Base-by-base conservation (phyloP, 2,888 invertebrate genomes). In the Operophtera brumata region DNA sequence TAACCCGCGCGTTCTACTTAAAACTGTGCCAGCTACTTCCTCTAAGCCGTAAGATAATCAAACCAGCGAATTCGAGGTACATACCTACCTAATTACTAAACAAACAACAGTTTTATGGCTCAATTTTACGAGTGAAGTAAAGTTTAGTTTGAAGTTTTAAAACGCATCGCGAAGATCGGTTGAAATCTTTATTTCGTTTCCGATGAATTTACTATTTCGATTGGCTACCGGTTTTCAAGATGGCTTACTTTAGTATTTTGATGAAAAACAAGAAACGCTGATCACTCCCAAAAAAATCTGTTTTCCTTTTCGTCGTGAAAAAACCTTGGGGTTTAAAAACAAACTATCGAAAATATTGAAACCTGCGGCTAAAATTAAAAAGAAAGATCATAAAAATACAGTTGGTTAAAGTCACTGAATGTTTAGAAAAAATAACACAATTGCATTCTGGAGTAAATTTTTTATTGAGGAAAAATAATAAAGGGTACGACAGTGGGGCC, bases 401-500 rank as follows among this genome's bases (percentile, higher is more conserved):
- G 20, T 20, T 20, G 20, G 20, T 20, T 20, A 20, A 20, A 20
- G 20, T 20, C 20, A 20, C 20, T 20, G 20, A 20, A 20, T 3
- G 20, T 20, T 2, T 20, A 4, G 20, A 11, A 7, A 28, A 28
- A 49, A 43, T 47, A 35, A 47, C 30, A 40, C 35, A 42, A 44
- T 56, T 36, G 43, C 41, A 40, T 45, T 47, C 40, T 44, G 36
- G 44, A 48, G 42, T 8, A 4, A 40, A 49, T 60, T 50, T 67
- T 66, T 49, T 14, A 59, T 50, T 43, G 54, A 66, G 55, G 69
- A 70, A 70, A 72, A 71, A 66, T 69, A 70, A 59, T 50, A 57
- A 42, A 65, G 70, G 57, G 59, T 64, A 63, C 66, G 62, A 59
- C 50, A 57, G 57, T 57, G 47, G 45, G 57, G 57, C 56, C 41